These are phyloP conservation scores for Dendroctonus valens DNA, from an alignment of 1,140 invertebrate species.

Conservation along the genomic window DNA sequence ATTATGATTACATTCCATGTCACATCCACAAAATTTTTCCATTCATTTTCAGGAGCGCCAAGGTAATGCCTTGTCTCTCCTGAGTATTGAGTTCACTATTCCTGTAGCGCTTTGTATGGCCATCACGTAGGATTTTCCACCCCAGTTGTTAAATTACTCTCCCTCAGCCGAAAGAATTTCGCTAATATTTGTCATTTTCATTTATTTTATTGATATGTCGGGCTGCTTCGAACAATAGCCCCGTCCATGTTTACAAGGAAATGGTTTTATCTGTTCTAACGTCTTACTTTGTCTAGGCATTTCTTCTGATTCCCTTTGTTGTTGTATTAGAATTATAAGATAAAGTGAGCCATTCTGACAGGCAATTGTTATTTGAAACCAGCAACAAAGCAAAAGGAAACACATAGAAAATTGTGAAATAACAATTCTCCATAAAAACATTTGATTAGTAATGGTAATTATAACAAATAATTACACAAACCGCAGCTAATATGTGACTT, in stretches of 20 bases:
- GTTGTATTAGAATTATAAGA: too few species aligned
- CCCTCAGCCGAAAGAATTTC: conserved; percentile 12
- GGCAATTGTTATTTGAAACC: too few species aligned
- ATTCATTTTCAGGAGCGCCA: conserved; percentile 17
- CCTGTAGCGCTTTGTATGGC: conserved; percentile 10
- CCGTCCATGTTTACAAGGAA: conserved; percentile 4
- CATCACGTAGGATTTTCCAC: conserved; percentile 26
- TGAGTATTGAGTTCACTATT: conserved; percentile 27
- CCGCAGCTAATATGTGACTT: too few species aligned
- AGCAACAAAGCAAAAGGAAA: too few species aligned
- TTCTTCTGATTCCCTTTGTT: neutral
- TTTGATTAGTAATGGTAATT: too few species aligned
- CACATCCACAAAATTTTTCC: conserved; percentile 16
- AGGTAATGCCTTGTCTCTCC: conserved; percentile 17
- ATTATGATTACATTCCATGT: conserved; percentile 16
- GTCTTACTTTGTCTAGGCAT: neutral
- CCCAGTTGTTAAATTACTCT: conserved; percentile 26
- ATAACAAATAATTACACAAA: too few species aligned
- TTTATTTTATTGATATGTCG: conserved; percentile 23
- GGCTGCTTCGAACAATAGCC: conserved; percentile 6
- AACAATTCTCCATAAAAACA: too few species aligned
- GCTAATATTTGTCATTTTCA: conserved; percentile 27
- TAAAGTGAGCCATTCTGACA: too few species aligned
- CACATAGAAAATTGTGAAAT: too few species aligned
- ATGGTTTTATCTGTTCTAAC: conserved; percentile 7